Conservation (phyloP, 2,113 vertebrate genomes). For the Malurus cyaneus region DNA sequence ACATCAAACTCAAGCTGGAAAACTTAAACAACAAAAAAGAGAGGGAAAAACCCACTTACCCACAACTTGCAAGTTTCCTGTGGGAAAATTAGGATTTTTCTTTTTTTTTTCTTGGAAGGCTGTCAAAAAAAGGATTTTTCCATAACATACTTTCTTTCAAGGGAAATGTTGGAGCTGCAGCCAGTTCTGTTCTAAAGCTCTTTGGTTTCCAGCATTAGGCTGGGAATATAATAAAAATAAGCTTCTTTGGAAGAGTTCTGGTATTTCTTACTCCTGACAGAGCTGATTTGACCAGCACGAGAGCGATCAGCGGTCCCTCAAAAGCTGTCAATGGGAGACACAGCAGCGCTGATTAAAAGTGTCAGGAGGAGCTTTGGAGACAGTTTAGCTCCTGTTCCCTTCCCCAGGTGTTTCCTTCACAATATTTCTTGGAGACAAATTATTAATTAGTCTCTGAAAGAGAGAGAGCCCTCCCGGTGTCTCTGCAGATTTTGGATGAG, state of each 20-base stretch:
- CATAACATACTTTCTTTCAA: conserved; percentile 42
- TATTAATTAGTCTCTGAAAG: not conserved
- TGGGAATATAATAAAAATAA: conserved; percentile 57
- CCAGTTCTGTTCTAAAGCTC: conserved; percentile 42
- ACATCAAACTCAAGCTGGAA: not conserved
- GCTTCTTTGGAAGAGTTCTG: conserved; percentile 26
- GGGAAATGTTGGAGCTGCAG: conserved; percentile 35
- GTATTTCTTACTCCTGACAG: not conserved
- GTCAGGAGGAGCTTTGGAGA: conserved; percentile 19
- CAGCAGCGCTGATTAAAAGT: not conserved
- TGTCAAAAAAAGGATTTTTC: conserved; percentile 62
- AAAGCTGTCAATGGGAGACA: not conserved
- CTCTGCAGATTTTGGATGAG: not conserved
- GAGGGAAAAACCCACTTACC: conserved; percentile 11
- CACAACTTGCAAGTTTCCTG: conserved; percentile 42
- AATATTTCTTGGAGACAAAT: not conserved
- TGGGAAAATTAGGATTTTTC: conserved; percentile 12
- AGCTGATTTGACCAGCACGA: not conserved
- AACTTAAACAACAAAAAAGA: not conserved
- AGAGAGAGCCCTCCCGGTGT: not conserved
- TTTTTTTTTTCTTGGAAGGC: not conserved
- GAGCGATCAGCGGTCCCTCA: not conserved
- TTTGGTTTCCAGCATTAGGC: conserved; percentile 37
- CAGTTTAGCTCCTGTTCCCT: not conserved
- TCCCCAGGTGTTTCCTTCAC: not conserved